Evolutionary conservation across 2,113 vertebrate species (phyloP).

Genomic region (Genyomyrus donnyi): DNA sequence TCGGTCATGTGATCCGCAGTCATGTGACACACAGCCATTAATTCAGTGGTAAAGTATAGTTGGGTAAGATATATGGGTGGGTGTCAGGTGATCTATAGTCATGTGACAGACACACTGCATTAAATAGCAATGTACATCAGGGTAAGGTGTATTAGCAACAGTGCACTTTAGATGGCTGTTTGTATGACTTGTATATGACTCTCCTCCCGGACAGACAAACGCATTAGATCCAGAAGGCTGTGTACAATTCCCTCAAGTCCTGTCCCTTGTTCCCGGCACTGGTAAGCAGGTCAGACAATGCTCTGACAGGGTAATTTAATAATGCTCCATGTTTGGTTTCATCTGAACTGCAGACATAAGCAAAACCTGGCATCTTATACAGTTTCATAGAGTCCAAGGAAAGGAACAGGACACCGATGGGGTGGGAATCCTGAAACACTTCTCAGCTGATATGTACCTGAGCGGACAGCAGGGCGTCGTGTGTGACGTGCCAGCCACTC

Average conservation of each 20-base stretch:
- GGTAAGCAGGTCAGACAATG: constrained; percentile 8
- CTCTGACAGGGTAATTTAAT: constrained; percentile 5
- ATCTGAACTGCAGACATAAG: not conserved
- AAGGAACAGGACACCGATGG: not conserved
- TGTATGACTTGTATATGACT: not conserved
- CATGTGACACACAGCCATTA: not conserved
- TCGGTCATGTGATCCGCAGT: not conserved
- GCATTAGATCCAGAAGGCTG: not conserved
- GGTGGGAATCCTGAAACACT: not conserved
- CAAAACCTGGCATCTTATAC: not conserved
- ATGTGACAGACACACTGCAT: not conserved
- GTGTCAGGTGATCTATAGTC: not conserved
- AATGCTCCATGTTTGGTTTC: not conserved
- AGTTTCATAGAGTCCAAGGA: not conserved
- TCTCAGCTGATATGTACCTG: not conserved
- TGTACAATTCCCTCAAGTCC: not conserved
- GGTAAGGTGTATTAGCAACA: not conserved
- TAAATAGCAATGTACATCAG: not conserved
- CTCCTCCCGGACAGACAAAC: not conserved
- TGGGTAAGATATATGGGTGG: not conserved
- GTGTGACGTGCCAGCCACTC: not conserved
- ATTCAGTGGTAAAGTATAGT: not conserved
- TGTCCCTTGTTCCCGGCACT: not conserved
- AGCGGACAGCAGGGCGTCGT: not conserved
- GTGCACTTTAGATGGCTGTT: not conserved